These are phyloP conservation scores for Gymnarchus niloticus DNA, from an alignment of 2,113 vertebrate species.

Conservation along the genomic window DNA sequence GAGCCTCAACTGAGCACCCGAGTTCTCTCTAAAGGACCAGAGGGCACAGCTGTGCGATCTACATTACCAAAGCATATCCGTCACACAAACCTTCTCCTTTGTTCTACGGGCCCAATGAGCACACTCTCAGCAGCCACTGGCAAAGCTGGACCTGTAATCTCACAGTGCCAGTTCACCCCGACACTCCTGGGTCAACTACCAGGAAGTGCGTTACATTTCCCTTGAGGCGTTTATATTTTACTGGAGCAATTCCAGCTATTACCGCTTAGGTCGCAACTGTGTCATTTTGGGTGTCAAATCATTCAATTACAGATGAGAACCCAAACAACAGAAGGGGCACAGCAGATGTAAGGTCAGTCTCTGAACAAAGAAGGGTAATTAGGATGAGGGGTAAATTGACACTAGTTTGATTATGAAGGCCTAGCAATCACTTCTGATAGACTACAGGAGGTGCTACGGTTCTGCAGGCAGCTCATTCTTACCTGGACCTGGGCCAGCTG, in stretches of 20 bases:
- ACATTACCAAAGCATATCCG: not conserved
- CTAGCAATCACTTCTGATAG: not conserved
- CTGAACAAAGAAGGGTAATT: not conserved
- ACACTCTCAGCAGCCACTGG: no score
- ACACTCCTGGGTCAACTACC: no score
- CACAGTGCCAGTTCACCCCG: not conserved
- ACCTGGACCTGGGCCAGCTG: conserved; percentile 78
- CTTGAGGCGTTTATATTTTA: not conserved
- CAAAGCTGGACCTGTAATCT: not conserved
- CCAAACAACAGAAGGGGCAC: not conserved
- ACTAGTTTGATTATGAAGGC: not conserved
- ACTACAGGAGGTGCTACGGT: not conserved
- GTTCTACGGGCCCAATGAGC: not conserved
- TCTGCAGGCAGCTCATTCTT: not conserved
- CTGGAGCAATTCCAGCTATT: not conserved
- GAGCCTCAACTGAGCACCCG: not conserved
- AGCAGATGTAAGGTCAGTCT: not conserved
- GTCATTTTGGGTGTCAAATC: not conserved
- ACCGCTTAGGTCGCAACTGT: not conserved
- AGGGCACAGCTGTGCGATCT: no score
- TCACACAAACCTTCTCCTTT: not conserved
- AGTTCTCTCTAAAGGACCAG: no score
- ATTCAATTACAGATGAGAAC: not conserved
- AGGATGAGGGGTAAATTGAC: not conserved
- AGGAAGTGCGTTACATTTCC: not conserved